Base-by-base conservation (phyloP, 1,140 invertebrate genomes). In the Drosophila virilis region DNA sequence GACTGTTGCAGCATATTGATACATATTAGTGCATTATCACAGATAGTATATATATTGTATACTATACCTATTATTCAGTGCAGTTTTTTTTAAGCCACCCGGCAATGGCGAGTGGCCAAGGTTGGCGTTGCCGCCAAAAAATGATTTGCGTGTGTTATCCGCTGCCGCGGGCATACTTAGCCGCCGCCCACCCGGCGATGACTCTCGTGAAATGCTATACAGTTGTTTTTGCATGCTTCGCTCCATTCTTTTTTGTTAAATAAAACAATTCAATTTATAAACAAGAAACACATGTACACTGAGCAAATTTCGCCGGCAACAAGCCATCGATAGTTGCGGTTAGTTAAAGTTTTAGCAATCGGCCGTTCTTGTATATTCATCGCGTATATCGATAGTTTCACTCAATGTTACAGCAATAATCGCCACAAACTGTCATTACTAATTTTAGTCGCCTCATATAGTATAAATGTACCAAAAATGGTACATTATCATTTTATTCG, bases 1-100 rank as follows among this genome's bases (percentile, higher is more conserved):
- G 93, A 50, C 94, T 95, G 93, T 90, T 64, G 28, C 28, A 12
- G 1, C 42, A 22, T 7, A 17, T 40, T 1, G 1, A 51, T 13
- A 51, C 13, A 10, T 0, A 8, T 15, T 7, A 54, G 8, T 61
- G 12, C 10, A 17, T 9, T 13, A 38, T 0, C 13, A 15, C 2
- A 15, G 10, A 5, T 7, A 1, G 7, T 32, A 5, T 2, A 22
- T 45, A 17, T 43, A 7, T 6, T 8, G 12, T 10, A 38, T 1
- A 8, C 15, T 17, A 12, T 12, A 85, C 80, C 77, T 91, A 59
- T 84, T 91, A 17, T n/a, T 77, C 7, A 89, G 35, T 0, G 69
- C 73, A 1, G 74, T 75, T 59, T 74, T 81, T 32, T 89, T 91
- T 10, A 88, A 61, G 66, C 61, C 45, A 46, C 74, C 81, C 0